A percentile compares a stretch with the other conserved stretches of the same genome.
Evolutionary conservation across 2,113 vertebrate genomes (phyloP).

Genomic region (Forbesichthys agassizii): DNA sequence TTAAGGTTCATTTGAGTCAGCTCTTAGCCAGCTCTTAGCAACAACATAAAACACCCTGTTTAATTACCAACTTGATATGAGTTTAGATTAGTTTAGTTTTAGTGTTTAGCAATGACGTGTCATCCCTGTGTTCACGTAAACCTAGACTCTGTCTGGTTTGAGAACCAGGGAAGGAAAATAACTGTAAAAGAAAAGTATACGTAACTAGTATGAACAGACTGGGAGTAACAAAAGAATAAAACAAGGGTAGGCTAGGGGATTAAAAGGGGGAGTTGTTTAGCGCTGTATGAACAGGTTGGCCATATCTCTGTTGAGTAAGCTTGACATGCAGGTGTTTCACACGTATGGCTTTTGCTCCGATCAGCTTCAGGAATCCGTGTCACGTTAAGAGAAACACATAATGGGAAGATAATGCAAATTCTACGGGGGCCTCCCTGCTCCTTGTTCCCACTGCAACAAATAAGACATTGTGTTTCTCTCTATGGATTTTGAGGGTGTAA

Average conservation of each 20-base stretch:
- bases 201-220: slow-evolving; percentile 8
- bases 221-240: slow-evolving; percentile 8
- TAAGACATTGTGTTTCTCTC: too few relatives aligned
- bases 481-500: too few relatives aligned
- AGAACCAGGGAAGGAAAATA: slow-evolving; percentile 7
- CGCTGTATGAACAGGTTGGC: slow-evolving; percentile 59
- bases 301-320: slow-evolving; percentile 39
- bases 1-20: neutral
- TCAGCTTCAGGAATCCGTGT: slow-evolving; percentile 19
- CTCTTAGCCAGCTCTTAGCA: neutral
- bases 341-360: slow-evolving; percentile 27
- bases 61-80: neutral
- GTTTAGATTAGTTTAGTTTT: neutral
- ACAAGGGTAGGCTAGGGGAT: slow-evolving; percentile 11
- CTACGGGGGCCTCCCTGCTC: too few relatives aligned
- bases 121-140: neutral
- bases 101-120: neutral
- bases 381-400: neutral
- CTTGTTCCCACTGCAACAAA: too few relatives aligned
- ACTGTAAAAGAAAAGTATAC: neutral
- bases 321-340: slow-evolving; percentile 38
- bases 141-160: slow-evolving; percentile 4
- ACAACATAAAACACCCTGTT: slow-evolving; percentile 3
- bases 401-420: neutral
- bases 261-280: slow-evolving; percentile 14